phyloP scores from a whole-genome alignment of 1,140 invertebrate species.

The Leptopilina boulardi region DNA sequence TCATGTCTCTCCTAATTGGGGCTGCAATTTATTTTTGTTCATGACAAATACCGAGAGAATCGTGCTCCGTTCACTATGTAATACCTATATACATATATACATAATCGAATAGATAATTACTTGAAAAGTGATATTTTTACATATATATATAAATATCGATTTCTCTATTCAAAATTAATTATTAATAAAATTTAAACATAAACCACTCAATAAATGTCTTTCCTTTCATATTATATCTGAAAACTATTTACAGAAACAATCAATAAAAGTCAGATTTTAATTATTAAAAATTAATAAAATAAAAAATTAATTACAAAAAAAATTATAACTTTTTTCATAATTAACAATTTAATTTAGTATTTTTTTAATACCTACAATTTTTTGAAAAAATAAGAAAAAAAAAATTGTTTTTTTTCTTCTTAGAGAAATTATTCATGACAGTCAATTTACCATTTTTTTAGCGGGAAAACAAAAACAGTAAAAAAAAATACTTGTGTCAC shows the following conservation, averaged over 20 bases:
- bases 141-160: no score
- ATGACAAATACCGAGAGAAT: neutral
- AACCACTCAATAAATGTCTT: neutral
- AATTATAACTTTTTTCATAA: no score
- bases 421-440: neutral
- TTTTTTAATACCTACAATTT: no score
- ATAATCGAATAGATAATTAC: neutral
- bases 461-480: neutral
- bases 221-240: no score
- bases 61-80: neutral
- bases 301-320: no score
- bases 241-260: no score
- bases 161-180: neutral
- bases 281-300: no score
- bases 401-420: neutral
- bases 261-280: no score
- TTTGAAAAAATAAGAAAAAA: no score
- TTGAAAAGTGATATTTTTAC: neutral
- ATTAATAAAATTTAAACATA: no score
- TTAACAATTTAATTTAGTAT: no score
- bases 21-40: conserved; percentile 7
- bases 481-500: neutral
- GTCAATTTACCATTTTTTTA: neutral
- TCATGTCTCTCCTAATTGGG: conserved; percentile 8
- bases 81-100: no score